A percentile compares a stretch with the other conserved stretches of the same genome.
phyloP scores from a whole-genome alignment of 2,113 vertebrate species.

The rabbit (Oryctolagus cuniculus) region DNA sequence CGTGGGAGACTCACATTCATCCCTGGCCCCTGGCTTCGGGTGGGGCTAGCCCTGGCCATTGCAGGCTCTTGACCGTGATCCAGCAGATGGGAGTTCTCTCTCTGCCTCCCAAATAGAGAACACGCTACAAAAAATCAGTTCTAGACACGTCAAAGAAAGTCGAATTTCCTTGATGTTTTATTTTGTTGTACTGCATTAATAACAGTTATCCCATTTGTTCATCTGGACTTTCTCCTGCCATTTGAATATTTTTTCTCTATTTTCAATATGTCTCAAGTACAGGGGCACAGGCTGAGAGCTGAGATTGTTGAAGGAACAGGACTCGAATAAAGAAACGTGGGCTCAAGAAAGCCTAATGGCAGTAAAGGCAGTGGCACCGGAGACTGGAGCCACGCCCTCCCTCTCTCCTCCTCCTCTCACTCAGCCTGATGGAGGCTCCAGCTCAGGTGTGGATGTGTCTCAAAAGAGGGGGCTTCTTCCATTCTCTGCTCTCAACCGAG shows the following conservation, averaged over 20 bases:
- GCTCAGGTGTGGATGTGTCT: neutral
- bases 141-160: neutral
- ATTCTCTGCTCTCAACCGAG: neutral
- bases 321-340: neutral
- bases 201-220: neutral
- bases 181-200: neutral
- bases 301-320: neutral
- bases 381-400: too few relatives aligned
- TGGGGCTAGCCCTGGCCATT: too few relatives aligned
- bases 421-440: neutral
- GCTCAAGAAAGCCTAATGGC: neutral
- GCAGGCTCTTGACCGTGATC: too few relatives aligned
- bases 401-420: neutral
- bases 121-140: neutral
- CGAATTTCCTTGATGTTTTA: slow-evolving; percentile 27
- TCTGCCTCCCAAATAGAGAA: too few relatives aligned
- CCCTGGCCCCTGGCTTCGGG: too few relatives aligned
- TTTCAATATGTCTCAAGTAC: neutral
- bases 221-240: neutral
- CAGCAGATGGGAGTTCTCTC: too few relatives aligned
- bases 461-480: neutral
- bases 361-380: neutral
- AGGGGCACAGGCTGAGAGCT: neutral
- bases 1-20: too few relatives aligned
- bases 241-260: neutral